Evolutionary conservation across 2,888 invertebrate species (phyloP), one percentile per base, ranked within the genome.

Genomic region (Galerucella pusilla): DNA sequence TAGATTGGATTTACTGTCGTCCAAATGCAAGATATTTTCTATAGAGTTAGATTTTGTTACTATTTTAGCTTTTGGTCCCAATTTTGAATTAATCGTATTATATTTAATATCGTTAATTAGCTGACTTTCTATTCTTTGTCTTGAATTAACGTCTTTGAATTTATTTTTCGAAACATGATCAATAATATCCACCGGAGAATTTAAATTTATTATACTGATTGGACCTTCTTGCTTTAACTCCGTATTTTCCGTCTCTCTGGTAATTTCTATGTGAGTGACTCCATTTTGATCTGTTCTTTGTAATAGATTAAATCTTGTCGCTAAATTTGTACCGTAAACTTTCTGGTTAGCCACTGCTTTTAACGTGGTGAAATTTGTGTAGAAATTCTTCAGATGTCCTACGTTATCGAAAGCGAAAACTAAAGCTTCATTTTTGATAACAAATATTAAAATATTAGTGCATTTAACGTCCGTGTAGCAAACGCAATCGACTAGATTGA

Each of bases 211-310:
- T 73, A 88, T 87, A 70, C 86, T 87, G 35, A 84, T 81, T 5
- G 76, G 73, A 61, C 78, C 79, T 2, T 79, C 79, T 9, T 75
- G 59, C 35, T 78, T 78, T 9, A 67, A 25, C 12, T 61, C 42
- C 52, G 71, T 78, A 12, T 67, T 73, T 60, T 78, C 76, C 16
- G 80, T 71, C 52, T 78, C 77, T 28, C 74, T 82, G 25, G 85
- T 85, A 25, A 90, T 88, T 78, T 89, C 88, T 70, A 90, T 89
- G 79, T 90, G 89, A 2, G 89, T 90, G 2, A 89, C 86, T 7
- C 89, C 89, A 81, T 89, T 88, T 20, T 85, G 85, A 79, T 89
- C 89, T 42, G 88, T 89, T 63, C 88, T 84, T 77, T 89, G 89
- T 25, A 89, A 80, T 64, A 89, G 81, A 80, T 89, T 89, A 80